Base-by-base conservation (phyloP, 2,888 invertebrate genomes). In the Timandra comae region DNA sequence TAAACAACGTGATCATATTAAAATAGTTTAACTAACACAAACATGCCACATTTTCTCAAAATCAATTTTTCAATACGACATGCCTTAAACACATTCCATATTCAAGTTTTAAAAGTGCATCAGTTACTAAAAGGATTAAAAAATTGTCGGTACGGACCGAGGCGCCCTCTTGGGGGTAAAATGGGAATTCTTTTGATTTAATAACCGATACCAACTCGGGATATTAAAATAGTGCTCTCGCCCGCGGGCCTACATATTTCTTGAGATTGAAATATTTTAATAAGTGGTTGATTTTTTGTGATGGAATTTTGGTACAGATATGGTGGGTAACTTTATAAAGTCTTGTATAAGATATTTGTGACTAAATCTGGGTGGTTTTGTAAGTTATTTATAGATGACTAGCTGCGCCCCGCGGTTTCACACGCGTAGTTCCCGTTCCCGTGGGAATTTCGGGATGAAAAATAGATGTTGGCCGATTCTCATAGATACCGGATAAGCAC, bases 131-230 rank as follows among this genome's bases (percentile, higher is more conserved):
- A 43, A 41, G 39, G 45, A 45, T 45, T 43, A 39, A 43, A 47
- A 41, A 35, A 42, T 13, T 33, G 31, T 23, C 13, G 27, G 24
- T 28, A 33, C 29, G 10, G 11, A 23, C 19, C 30, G 22, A 29
- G 29, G 7, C 32, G 27, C 27, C 7, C 8, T 13, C 6, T 19
- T 6, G 29, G 28, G 24, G 20, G 34, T n/a, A n/a, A 9, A 27
- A 19, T 25, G 36, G 37, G 38, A 32, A 35, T 45, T 41, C 43
- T 43, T 48, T 44, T 52, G 47, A 49, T 49, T 49, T 47, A 52
- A 49, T 52, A 52, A 52, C 47, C 39, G 38, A 7, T 27, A 40
- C 46, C 34, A 42, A 41, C 40, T n/a, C 38, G 43, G 44, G 38
- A 40, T 51, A 52, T 49, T 49, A 49, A 47, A 47, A 35, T 36